Conservation (phyloP, 1,140 invertebrate species). For the Asobara japonica region DNA sequence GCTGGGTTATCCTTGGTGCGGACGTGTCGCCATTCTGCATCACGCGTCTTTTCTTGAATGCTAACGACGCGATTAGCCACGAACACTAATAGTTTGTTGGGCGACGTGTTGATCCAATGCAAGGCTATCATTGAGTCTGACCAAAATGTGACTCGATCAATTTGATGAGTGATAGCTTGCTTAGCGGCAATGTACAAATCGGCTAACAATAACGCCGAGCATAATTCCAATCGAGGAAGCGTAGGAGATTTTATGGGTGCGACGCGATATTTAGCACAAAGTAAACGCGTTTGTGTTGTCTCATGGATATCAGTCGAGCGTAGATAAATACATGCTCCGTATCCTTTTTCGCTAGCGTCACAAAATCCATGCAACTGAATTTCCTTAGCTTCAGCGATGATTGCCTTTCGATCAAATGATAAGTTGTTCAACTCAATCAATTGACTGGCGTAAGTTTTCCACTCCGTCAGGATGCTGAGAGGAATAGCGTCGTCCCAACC, state of each 20-base stretch:
- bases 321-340: slow-evolving; percentile 40
- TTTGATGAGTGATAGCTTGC: neutral
- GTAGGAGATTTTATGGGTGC: slow-evolving; percentile 49
- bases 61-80: slow-evolving; percentile 30
- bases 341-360: slow-evolving; percentile 41
- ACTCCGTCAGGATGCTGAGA: slow-evolving; percentile 30
- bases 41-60: slow-evolving; percentile 43
- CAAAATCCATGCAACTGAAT: slow-evolving; percentile 43
- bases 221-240: slow-evolving; percentile 42
- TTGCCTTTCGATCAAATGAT: slow-evolving; percentile 27
- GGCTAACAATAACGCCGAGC: slow-evolving; percentile 36
- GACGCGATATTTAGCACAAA: slow-evolving; percentile 40
- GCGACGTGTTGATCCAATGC: slow-evolving; percentile 30
- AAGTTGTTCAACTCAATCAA: slow-evolving; percentile 32
- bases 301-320: neutral
- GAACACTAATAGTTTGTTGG: neutral
- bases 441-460: slow-evolving; percentile 35
- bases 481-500: slow-evolving; percentile 51
- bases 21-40: slow-evolving; percentile 35
- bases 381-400: neutral
- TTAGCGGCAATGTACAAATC: slow-evolving; percentile 8
- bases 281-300: neutral
- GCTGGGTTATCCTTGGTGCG: slow-evolving; percentile 39
- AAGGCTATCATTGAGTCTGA: slow-evolving; percentile 40
- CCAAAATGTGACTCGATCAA: slow-evolving; percentile 31